A percentile compares a stretch with the other conserved stretches of the same genome.
Evolutionary conservation across 2,797 vertebrate species (phyloP).

Genomic region (Pterois miles): DNA sequence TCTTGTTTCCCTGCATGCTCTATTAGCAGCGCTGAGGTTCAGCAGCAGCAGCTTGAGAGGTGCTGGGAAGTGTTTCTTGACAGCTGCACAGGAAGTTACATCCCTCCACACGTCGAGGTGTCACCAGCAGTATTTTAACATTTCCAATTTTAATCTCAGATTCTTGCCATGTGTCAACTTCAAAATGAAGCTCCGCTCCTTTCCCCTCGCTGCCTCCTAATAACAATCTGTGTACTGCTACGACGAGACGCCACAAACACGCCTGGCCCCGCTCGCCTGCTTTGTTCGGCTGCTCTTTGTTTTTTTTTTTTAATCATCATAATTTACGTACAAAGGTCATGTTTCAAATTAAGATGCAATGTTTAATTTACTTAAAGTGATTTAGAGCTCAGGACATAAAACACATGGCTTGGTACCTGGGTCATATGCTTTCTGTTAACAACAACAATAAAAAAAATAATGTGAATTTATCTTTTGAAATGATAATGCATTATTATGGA

Average conservation of each 20-base stretch:
- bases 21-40: conserved; percentile 65
- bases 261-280: neutral
- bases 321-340: conserved; percentile 1
- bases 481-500: neutral
- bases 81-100: conserved; percentile 84
- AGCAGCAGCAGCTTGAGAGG: conserved; percentile 63
- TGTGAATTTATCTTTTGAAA: too few species aligned
- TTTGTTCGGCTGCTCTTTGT: conserved; percentile 39
- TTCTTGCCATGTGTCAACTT: conserved; percentile 76
- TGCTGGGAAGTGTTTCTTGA: conserved; percentile 77
- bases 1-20: conserved; percentile 42
- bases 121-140: conserved; percentile 76
- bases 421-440: conserved; percentile 27
- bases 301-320: too few species aligned
- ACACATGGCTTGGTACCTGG: conserved; percentile 10
- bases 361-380: conserved; percentile 1
- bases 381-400: conserved; percentile 31
- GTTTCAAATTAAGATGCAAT: conserved; percentile 13
- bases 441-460: too few species aligned
- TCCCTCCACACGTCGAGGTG: conserved; percentile 82
- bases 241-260: conserved; percentile 39
- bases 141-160: conserved; percentile 81
- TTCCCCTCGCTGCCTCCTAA: conserved; percentile 48
- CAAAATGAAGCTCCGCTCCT: conserved; percentile 68
- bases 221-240: conserved; percentile 67